Evolutionary conservation across 2,888 invertebrate species (phyloP), one percentile per base, ranked within the genome.

Genomic region (Belgica antarctica): DNA sequence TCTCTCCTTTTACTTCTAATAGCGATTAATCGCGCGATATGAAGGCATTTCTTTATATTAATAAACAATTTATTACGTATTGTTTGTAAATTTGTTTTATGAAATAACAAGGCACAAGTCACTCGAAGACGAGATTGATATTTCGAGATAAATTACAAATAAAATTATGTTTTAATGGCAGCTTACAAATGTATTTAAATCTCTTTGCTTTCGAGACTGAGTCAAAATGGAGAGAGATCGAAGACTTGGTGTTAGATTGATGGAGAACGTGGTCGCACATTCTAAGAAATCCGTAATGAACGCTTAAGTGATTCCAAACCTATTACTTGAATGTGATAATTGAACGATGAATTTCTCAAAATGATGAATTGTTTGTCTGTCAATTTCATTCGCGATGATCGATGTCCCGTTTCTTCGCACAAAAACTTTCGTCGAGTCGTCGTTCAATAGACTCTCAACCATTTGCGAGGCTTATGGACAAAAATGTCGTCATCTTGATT

Each of bases 131-230:
- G 10, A 41, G 63, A 63, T 63, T 63, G 63, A 63, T 63, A 62
- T 63, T 63, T 63, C n/a, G n/a, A 63, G 63, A 63, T 63, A 63
- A 63, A 62, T 62, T 17, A 62, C 31, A 41, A 41, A 62, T 28
- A 19, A 62, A 62, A 27, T 62, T 34, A 36, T 66, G 65, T 17
- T 27, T 22, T 66, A 12, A 17, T 66, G 65, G 47, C 65, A 66
- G 65, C 65, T 47, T 28, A 66, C 65, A 66, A 66, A 66, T 66
- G 46, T 66, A 41, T 66, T 66, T 47, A 66, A 36, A 27, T 15
- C n/a, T 12, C 36, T 31, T 31, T 31, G 5, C 34, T 8, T 31
- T 31, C 12, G 5, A 31, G n/a, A n/a, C n/a, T n/a, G n/a, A n/a
- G n/a, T n/a, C 4, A 31, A 31, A 10, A 31, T 31, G 31, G 31